Conservation (phyloP, 2,888 invertebrate species). For the Dromius quadrimaculatus region DNA sequence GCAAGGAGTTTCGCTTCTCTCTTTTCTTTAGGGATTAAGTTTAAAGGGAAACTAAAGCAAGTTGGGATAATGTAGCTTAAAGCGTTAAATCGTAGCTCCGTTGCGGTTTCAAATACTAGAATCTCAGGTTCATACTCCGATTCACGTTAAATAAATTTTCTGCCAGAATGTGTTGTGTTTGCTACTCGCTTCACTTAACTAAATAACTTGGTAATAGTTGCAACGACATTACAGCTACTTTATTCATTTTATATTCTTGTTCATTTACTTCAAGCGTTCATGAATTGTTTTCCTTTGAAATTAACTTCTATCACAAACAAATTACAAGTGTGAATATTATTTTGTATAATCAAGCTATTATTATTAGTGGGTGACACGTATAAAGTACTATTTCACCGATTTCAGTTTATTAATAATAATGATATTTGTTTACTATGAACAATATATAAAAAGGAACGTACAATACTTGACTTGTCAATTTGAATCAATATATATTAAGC, state of each 20-base stretch:
- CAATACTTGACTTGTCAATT: too few relatives aligned
- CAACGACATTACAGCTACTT: conserved; percentile 7
- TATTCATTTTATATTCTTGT: not conserved
- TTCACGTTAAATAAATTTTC: conserved; percentile 26
- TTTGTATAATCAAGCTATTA: too few relatives aligned
- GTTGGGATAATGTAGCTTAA: conserved; percentile 32
- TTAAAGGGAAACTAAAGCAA: conserved; percentile 33
- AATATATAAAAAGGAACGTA: too few relatives aligned
- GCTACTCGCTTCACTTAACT: conserved; percentile 29
- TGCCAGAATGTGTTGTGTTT: conserved; percentile 15
- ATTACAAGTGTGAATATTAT: too few relatives aligned
- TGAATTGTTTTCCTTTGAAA: not conserved
- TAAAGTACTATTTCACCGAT: too few relatives aligned
- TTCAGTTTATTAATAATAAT: too few relatives aligned
- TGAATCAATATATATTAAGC: too few relatives aligned
- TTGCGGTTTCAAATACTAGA: conserved; percentile 31
- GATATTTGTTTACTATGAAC: too few relatives aligned
- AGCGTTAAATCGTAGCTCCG: conserved; percentile 30
- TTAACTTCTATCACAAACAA: not conserved
- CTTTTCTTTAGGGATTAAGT: conserved; percentile 31
- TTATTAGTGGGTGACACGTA: too few relatives aligned
- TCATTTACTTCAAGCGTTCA: too few relatives aligned
- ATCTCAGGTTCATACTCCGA: conserved; percentile 30
- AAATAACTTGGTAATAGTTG: conserved; percentile 23
- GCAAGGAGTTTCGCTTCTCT: conserved; percentile 12